These are phyloP conservation scores for Archilochus colubris DNA, from an alignment of 2,113 vertebrate genomes.

Conservation along the genomic window DNA sequence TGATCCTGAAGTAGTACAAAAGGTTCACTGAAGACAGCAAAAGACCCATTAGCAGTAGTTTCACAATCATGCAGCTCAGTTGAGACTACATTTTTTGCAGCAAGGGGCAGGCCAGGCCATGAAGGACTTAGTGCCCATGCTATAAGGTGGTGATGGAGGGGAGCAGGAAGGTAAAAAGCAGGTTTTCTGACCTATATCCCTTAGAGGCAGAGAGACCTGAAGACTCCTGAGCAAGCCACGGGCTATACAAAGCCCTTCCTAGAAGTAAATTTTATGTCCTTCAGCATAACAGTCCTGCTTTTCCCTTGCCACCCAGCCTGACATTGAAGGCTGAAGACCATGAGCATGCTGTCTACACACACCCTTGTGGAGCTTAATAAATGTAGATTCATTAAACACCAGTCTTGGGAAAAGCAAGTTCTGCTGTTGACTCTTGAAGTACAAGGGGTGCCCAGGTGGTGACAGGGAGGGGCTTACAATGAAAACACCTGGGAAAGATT, in stretches of 20 bases:
- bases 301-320: not conserved
- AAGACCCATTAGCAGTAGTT: not conserved
- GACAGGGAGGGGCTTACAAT: not conserved
- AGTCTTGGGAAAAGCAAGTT: not conserved
- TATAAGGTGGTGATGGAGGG: not conserved
- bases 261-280: not conserved
- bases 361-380: rapidly evolving
- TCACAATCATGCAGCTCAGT: not conserved
- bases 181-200: not conserved
- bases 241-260: not conserved
- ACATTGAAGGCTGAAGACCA: not conserved
- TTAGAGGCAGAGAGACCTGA: not conserved
- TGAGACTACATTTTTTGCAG: not conserved
- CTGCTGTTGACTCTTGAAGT: not conserved
- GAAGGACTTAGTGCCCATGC: not conserved
- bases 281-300: not conserved
- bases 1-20: not conserved
- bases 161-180: not conserved
- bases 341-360: not conserved
- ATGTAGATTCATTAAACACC: not conserved
- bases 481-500: not conserved
- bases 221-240: not conserved
- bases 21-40: not conserved
- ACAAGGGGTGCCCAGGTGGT: not conserved
- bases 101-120: not conserved